Percentiles rank a stretch among this genome's conserved stretches.
Conservation (phyloP, 2,888 invertebrate species). For the Salpingus planirostris region DNA sequence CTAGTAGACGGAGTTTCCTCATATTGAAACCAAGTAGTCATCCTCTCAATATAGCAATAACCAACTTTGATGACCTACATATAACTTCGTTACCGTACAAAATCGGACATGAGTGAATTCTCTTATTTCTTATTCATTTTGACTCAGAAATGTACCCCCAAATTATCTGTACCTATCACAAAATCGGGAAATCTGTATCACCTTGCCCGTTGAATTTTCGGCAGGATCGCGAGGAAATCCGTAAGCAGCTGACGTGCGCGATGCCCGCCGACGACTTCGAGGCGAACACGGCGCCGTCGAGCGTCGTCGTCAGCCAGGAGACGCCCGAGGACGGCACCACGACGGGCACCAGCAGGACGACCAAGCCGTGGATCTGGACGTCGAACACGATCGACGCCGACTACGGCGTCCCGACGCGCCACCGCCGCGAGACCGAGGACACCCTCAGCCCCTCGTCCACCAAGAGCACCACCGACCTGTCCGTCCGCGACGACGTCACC, state of each 20-base stretch:
- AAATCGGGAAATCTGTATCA: no score
- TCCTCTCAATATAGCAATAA: no score
- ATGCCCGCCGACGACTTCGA: conserved; percentile 36
- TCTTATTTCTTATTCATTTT: no score
- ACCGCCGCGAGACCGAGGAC: conserved; percentile 40
- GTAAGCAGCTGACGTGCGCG: conserved; percentile 50
- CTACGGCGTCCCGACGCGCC: conserved; percentile 38
- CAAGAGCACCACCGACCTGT: conserved; percentile 22
- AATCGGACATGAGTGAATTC: no score
- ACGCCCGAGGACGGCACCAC: conserved; percentile 15
- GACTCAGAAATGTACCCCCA: no score
- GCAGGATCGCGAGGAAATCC: conserved; percentile 54
- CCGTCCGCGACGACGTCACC: conserved; percentile 19
- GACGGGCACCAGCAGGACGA: conserved; percentile 18
- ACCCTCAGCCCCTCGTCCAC: conserved; percentile 30
- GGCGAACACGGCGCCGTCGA: conserved; percentile 19
- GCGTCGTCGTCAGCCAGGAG: conserved; percentile 7
- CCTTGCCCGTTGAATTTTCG: conserved; percentile 19
- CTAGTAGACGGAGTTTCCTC: no score
- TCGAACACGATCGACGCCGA: conserved; percentile 38
- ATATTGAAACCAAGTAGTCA: no score
- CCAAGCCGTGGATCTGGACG: conserved; percentile 37
- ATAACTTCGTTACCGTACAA: no score
- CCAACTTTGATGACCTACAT: no score
- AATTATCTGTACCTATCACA: no score